These are phyloP conservation scores for Lepidochitona cinerea DNA, from an alignment of 2,888 invertebrate genomes.

Conservation along the genomic window DNA sequence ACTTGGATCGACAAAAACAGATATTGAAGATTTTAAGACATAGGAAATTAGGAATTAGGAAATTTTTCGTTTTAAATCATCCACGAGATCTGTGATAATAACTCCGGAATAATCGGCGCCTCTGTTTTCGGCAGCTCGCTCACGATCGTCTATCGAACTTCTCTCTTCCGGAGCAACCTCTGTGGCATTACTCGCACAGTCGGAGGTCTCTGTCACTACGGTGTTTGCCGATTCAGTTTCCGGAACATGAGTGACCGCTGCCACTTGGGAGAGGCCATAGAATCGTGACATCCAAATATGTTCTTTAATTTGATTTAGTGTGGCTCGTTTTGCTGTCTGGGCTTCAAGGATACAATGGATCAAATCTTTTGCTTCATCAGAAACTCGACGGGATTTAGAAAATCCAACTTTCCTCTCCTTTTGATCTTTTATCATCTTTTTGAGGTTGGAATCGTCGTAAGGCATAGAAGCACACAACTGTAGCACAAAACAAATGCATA, in stretches of 20 bases:
- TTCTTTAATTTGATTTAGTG: slow-evolving; percentile 46
- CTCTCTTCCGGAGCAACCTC: neutral
- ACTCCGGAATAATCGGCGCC: neutral
- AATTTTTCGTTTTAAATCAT: neutral
- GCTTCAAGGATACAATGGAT: slow-evolving; percentile 88
- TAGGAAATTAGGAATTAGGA: no score
- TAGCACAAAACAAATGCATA: neutral
- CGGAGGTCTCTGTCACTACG: neutral
- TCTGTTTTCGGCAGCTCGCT: neutral
- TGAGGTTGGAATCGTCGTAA: slow-evolving; percentile 83
- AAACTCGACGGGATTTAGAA: slow-evolving; percentile 72
- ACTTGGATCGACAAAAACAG: no score
- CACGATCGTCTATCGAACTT: neutral
- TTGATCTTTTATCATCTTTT: slow-evolving; percentile 87
- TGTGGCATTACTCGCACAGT: neutral
- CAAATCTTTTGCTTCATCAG: slow-evolving; percentile 76
- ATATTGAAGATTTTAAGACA: no score
- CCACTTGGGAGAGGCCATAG: neutral
- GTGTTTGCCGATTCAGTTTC: neutral
- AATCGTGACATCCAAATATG: slow-evolving; percentile 43
- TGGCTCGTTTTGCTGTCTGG: slow-evolving; percentile 77
- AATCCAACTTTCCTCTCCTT: slow-evolving; percentile 63
- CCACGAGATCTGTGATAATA: neutral
- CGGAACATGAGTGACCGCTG: neutral
- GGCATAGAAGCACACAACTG: slow-evolving; percentile 84